Percentiles rank a stretch among this genome's conserved stretches.
Evolutionary conservation across 64 coral and sea anemone genomes (phyloP).

Genomic region (Montipora cactus): DNA sequence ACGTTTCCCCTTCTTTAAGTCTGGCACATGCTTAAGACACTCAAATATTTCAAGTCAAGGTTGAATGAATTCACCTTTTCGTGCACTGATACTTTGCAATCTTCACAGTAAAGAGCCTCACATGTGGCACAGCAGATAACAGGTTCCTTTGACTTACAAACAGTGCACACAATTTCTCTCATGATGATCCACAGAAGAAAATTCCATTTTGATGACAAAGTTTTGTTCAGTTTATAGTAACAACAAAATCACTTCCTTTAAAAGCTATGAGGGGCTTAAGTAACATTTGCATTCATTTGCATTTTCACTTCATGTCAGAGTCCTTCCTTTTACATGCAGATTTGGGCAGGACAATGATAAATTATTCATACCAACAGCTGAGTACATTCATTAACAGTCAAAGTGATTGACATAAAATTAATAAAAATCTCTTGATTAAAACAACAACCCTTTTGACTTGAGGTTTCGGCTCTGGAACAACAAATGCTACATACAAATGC

Average conservation of each 20-base stretch:
- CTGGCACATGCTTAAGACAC: background rate
- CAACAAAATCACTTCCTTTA: slow-evolving; percentile 41
- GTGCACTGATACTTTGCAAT: slow-evolving; percentile 54
- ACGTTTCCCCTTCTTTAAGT: background rate
- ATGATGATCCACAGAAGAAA: background rate
- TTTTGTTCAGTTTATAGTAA: background rate
- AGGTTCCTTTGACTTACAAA: slow-evolving; percentile 72
- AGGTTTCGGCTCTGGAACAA: background rate
- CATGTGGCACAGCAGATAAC: slow-evolving; percentile 80
- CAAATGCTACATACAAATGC: background rate
- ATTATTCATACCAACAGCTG: slow-evolving; percentile 39
- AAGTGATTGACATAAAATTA: background rate
- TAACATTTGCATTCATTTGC: slow-evolving; percentile 32
- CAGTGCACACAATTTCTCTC: slow-evolving; percentile 70
- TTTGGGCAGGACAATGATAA: slow-evolving; percentile 21
- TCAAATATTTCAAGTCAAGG: background rate
- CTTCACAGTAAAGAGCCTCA: slow-evolving; percentile 72
- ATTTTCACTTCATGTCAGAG: background rate
- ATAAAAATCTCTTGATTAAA: background rate
- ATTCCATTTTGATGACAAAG: background rate
- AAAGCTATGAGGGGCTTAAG: background rate
- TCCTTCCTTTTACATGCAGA: slow-evolving; percentile 54
- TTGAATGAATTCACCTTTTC: slow-evolving; percentile 39
- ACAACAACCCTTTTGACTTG: background rate
- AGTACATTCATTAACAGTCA: background rate